Evolutionary conservation across 2,113 vertebrate genomes (phyloP).

Genomic region (Cochlearius cochlearius): DNA sequence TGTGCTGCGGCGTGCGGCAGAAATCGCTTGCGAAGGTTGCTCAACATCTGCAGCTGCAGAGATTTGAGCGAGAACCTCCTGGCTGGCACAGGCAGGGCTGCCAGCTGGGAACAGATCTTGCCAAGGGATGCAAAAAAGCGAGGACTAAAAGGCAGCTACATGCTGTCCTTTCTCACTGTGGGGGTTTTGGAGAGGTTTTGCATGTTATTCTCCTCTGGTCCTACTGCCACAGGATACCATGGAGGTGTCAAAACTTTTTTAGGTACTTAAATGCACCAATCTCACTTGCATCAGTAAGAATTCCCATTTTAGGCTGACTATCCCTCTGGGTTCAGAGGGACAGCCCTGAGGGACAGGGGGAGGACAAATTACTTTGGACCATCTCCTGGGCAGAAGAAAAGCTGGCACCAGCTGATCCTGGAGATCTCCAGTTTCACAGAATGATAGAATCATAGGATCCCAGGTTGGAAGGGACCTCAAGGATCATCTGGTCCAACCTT

Average conservation of each 20-base stretch:
- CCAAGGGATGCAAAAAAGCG: neutral
- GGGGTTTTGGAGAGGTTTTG: neutral
- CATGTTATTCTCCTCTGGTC: neutral
- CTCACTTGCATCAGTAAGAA: neutral
- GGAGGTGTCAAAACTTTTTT: neutral
- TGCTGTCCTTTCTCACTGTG: rapidly evolving
- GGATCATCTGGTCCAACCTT: too few species aligned
- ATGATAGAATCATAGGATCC: too few species aligned
- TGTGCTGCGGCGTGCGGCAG: neutral
- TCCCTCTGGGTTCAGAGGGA: neutral
- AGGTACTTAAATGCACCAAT: rapidly evolving
- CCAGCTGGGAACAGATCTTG: neutral
- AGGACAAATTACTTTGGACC: neutral
- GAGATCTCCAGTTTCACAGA: neutral
- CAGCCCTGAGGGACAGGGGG: too few species aligned
- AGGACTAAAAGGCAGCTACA: neutral
- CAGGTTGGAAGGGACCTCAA: too few species aligned
- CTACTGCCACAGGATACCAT: neutral
- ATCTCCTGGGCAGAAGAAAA: neutral
- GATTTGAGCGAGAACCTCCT: neutral
- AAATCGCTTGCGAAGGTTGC: neutral
- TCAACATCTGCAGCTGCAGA: neutral
- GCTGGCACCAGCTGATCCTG: neutral
- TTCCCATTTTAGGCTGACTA: neutral
- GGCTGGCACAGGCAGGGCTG: neutral